Conservation (phyloP, 1,140 invertebrate genomes). For the Paraescarpia echinospica region DNA sequence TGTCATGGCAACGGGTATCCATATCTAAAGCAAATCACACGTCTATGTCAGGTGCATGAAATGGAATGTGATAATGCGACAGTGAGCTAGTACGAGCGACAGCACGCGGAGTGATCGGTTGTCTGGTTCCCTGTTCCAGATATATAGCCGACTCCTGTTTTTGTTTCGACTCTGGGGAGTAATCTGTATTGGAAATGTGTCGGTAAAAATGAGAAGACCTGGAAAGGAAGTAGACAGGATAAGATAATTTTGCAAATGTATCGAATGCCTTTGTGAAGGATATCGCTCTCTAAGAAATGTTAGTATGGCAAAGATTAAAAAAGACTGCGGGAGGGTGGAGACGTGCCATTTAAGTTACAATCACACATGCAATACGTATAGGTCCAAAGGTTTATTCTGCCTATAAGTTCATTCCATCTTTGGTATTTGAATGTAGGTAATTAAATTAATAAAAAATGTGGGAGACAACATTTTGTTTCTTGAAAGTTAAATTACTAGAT, state of each 20-base stretch:
- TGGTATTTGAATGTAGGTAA: no score
- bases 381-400: no score
- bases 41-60: not conserved
- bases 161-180: not conserved
- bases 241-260: not conserved
- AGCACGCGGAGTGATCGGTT: not conserved
- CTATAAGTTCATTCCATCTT: no score
- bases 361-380: no score
- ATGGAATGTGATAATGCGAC: not conserved
- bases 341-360: no score
- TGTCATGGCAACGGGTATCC: not conserved
- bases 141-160: not conserved
- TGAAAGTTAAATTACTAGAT: no score
- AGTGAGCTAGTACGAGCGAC: not conserved
- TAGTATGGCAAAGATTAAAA: no score
- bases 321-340: no score
- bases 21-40: not conserved
- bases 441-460: no score
- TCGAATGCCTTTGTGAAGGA: not conserved
- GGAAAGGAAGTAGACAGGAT: not conserved
- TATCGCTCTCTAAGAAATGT: no score
- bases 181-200: not conserved
- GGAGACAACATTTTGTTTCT: no score
- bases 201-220: not conserved
- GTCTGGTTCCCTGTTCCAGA: not conserved